These are phyloP conservation scores for Leptopilina myrica DNA, from an alignment of 2,888 invertebrate genomes.

Conservation along the genomic window DNA sequence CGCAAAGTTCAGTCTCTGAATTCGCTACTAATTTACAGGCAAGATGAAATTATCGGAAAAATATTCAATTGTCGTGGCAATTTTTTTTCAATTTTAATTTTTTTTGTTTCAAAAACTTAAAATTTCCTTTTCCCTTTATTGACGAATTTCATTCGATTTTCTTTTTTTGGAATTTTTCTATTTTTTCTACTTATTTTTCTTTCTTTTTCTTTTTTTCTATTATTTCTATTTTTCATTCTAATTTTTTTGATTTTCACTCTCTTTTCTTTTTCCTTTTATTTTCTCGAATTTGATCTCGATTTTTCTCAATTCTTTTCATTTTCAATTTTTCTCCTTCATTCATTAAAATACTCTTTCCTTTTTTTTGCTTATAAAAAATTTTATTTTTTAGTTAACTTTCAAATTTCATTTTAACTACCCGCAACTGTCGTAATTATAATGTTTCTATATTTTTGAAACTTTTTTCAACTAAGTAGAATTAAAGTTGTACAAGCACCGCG, in stretches of 20 bases:
- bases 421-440: neutral
- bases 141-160: too few species aligned
- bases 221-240: too few species aligned
- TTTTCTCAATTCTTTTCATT: neutral
- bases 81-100: neutral
- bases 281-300: neutral
- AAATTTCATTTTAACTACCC: neutral
- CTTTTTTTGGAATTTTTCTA: too few species aligned
- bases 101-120: neutral
- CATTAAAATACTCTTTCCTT: neutral
- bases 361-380: too few species aligned
- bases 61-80: neutral
- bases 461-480: neutral
- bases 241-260: too few species aligned
- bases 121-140: too few species aligned
- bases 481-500: conserved; percentile 35
- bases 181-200: too few species aligned
- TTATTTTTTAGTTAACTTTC: neutral
- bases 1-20: conserved; percentile 3
- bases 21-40: neutral
- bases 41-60: neutral
- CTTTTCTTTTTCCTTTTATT: too few species aligned
- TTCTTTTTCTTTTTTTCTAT: too few species aligned
- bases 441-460: too few species aligned
- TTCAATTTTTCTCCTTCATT: neutral